Evolutionary conservation across 2,113 vertebrate genomes (phyloP), one percentile per base, ranked within the genome.

Genomic region (Phocoena sinus): DNA sequence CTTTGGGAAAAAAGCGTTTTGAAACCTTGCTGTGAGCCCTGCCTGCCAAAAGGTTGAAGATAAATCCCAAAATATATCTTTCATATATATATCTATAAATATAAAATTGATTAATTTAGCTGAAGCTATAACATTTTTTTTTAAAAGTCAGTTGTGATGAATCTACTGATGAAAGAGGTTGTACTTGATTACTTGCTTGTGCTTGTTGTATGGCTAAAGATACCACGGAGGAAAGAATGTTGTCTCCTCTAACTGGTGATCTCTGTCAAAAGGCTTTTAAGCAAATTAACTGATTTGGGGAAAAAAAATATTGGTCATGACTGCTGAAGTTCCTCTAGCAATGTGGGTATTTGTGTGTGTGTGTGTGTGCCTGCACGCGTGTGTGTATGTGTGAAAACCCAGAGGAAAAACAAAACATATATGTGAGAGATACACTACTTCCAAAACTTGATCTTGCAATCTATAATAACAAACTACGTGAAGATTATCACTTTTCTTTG

Each of bases 361-460:
- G 53, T 20, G 56, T 58, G 36, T 62, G 6, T 41, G 53, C 15
- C 53, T 5, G 5, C 1, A 0, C 53, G 0, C 0, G 7, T 58
- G 18, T 58, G 56, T 36, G 7, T 36, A n/a, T 56, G 65, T 71
- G 44, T 17, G 31, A 79, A 74, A 89, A 81, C 20, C 0, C 76
- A 81, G 0, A 12, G 25, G 20, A 18, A n/a, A 89, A 85, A 79
- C 13, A 56, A 80, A 71, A 68, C 58, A 50, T 63, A 28, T n/a
- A 26, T 50, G 2, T 70, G 47, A 67, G 53, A 79, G 6, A 87
- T 10, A 71, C 1, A 28, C 31, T 58, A 20, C 3, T 74, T 62
- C 70, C 31, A 73, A 94, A 63, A 73, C 74, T 14, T 53, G 17
- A 36, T 6, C 63, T 84, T 88, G 11, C 13, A 36, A 63, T 73